Base-by-base conservation (phyloP, 1,140 invertebrate species). In the Zelostemma sp. region DNA sequence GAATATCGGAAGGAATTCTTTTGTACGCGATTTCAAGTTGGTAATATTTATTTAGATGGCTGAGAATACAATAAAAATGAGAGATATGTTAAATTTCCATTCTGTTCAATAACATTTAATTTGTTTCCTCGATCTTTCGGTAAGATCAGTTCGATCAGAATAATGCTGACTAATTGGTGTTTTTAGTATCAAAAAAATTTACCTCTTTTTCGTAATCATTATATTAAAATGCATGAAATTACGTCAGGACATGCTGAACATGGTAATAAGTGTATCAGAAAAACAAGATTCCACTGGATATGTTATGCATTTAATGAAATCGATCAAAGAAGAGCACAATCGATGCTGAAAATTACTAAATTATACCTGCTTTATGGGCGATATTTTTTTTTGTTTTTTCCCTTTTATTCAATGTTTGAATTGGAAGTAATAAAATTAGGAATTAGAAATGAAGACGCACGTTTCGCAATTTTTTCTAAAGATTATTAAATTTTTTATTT, bases 171-270 rank as follows among this genome's bases (percentile, higher is more conserved):
- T 46, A 60, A 47, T 28, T 31, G 46, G 9, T 12, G 38, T 59
- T 43, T 41, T 59, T 59, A 15, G 40, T 43, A 18, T 50, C 14
- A n/a, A 31, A 14, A 31, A 15, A 8, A 47, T 46, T n/a, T 15
- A 8, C 35, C 35, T 49, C 56, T 38, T 49, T 28, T 11, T 19
- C 14, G 14, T 16, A 16, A 49, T 38, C 28, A 9, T 50, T 11
- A 19, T 35, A 64, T 57, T 51, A 43, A 56, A 56, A 64, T 46
- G 25, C 46, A 51, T 57, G 19, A 19, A 45, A 57, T 57, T 54
- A 21, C 54, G 18, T 51, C 49, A 47, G 28, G 28, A 31, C 48
- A n/a, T 57, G 9, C 17, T 5, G 1, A 53, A 19, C 18, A 46
- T 46, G 43, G 1, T 46, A 46, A 46, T 17, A 46, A 46, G 16